Base-by-base conservation (phyloP, 2,113 vertebrate species). In the Felis catus region DNA sequence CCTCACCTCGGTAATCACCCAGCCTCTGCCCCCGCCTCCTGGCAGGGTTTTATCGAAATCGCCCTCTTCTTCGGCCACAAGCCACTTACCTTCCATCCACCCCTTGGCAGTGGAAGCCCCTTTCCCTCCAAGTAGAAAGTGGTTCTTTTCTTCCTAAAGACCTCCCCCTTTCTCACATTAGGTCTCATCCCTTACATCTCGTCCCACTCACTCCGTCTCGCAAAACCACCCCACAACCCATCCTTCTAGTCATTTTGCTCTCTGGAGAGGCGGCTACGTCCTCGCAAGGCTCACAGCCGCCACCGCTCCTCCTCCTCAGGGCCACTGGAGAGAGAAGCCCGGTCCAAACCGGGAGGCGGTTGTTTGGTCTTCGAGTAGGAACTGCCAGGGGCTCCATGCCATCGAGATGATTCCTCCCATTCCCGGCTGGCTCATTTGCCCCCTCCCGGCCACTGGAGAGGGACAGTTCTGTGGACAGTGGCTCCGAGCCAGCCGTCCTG, bases 61-160 rank as follows among this genome's bases (percentile, higher is more conserved):
- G 0, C 29, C 55, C 27, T 31, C 53, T 39, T 53, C 27, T 19
- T 19, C 27, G 19, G 5, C 27, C 48, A 3, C 0, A 1, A 0
- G 3, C 5, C 66, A 10, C 36, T 33, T 36, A 11, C 58, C 73
- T 51, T 55, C 36, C 1, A 0, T 23, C 45, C 21, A 27, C 21
- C 7, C 3, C 25, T 5, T 3, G 29, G 48, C 11, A 1, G 14
- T 39, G 33, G 53, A 36, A n/a, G 9, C 53, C 33, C 68, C 78
- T 16, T n/a, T 4, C 4, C 48, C 55, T 36, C 21, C n/a, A 58
- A 23, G 61, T 31, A 2, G 45, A 29, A 58, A 8, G 31, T 0
- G 2, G 61, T 4, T 31, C 80, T 89, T 76, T 48, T 89, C 94
- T 53, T 51, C 89, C 58, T 4, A 4, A 80, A 97, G n/a, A 18